Evolutionary conservation across 2,888 invertebrate genomes (phyloP), one percentile per base, ranked within the genome.

Genomic region (Tachystola acroxantha): DNA sequence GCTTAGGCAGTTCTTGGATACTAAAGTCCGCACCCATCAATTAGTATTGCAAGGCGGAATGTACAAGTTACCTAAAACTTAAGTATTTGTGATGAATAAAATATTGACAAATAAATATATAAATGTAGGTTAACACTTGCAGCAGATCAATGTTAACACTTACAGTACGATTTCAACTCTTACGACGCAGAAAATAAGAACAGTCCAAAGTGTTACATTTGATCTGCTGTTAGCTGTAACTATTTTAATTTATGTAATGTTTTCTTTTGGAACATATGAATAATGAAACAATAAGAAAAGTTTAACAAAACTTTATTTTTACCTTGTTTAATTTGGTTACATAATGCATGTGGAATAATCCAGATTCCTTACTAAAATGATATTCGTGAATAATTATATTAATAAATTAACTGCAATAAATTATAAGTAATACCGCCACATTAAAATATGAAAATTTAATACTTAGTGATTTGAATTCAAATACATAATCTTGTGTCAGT

Each of bases 21-120:
- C 94, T 20, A 98, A 98, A 91, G 97, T 98, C 2, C 89, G 95
- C 40, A 96, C 96, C 53, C 96, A 97, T 70, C 93, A 95, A 61
- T 82, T 98, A 22, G 86, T 96, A 13, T 93, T 94, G 57, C 92
- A 94, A 33, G 95, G 94, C 40, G 96, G 97, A 35, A 91, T 95
- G 64, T 98, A 98, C 75, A 92, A 94, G 64, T 86, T 98, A 51
- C 94, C 96, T 7, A 96, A 95, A 79, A 76, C 87, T 27, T 90
- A 76, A 10, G 3, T 16, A 16, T 16, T 9, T 7, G n/a, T 24
- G 24, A 22, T 22, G 2, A 7, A 22, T 24, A n/a, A 7, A 24
- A n/a, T 24, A 24, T 22, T 19, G 7, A 19, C 19, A 19, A 19
- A 19, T 3, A 5, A n/a, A n/a, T n/a, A n/a, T n/a, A n/a, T n/a